Conservation (phyloP, 2,888 invertebrate genomes). For the Quadroppia sp. region DNA sequence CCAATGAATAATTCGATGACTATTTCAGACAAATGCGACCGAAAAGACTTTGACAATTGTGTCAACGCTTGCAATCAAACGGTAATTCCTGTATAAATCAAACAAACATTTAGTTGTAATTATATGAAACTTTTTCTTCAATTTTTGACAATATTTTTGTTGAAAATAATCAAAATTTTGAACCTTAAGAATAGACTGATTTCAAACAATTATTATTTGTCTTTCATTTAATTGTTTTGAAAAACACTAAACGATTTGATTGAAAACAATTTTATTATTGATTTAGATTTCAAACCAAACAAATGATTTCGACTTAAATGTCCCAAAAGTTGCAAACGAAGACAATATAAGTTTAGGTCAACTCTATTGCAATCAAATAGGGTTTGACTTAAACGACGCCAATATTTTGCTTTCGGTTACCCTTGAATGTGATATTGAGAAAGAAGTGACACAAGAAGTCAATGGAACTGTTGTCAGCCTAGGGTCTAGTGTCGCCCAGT, state of each 20-base stretch:
- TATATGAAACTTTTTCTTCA: not conserved
- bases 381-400: not conserved
- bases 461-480: constrained; percentile 6
- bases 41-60: not conserved
- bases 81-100: not conserved
- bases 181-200: no score
- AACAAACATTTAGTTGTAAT: not conserved
- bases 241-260: not conserved
- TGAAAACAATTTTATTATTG: not conserved
- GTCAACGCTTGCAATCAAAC: not conserved
- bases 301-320: constrained; percentile 14
- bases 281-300: constrained; percentile 16
- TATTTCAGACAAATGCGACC: not conserved
- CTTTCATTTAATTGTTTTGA: not conserved
- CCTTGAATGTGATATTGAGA: not conserved
- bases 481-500: not conserved
- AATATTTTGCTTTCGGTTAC: not conserved
- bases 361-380: not conserved
- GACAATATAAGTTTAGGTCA: not conserved
- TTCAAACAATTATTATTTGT: not conserved
- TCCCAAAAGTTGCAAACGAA: not conserved
- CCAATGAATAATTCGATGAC: not conserved
- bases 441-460: not conserved
- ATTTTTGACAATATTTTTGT: not conserved
- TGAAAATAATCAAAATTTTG: not conserved